Evolutionary conservation across 2,888 invertebrate species (phyloP), one percentile per base, ranked within the genome.

Genomic region (Microdon myrmicae): DNA sequence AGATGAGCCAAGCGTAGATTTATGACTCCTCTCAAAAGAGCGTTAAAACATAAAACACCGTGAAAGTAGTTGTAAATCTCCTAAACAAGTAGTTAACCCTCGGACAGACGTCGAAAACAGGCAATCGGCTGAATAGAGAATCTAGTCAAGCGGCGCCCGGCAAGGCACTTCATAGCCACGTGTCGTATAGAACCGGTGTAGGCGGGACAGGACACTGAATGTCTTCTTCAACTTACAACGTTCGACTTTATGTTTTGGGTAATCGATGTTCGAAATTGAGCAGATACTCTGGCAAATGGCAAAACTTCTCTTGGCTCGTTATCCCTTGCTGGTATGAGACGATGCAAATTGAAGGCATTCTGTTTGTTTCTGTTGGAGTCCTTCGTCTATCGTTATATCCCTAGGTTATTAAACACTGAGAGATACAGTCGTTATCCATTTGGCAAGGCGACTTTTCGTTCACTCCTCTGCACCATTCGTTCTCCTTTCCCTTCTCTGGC

Each of bases 111-210:
- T 53, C 31, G 26, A 41, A 38, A 43, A 44, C 25, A 10, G 22
- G 16, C 4, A 7, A 47, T 9, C 37, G 14, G 29, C 19, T 14
- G 20, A 7, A 6, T 35, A 22, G 13, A 38, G 16, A 14, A 37
- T 19, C 41, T 51, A 28, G 20, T 51, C 17, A 16, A 35, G 49
- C 56, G 61, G 61, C 61, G 61, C 61, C 56, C 49, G 51, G 51
- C 41, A 16, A 6, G 6, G 2, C 3, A 3, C 16, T 17, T 16
- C 14, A 8, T 4, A 5, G 6, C 28, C n/a, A 29, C 10, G n/a
- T 29, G 22, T 17, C 4, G 12, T 32, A 4, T 29, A 19, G 7
- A 25, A n/a, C 8, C 31, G 10, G 4, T n/a, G n/a, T n/a, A n/a
- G n/a, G n/a, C n/a, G n/a, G n/a, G n/a, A n/a, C n/a, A n/a, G n/a